These are phyloP conservation scores for Crotalus viridis DNA, from an alignment of 2,113 vertebrate genomes.

Conservation along the genomic window DNA sequence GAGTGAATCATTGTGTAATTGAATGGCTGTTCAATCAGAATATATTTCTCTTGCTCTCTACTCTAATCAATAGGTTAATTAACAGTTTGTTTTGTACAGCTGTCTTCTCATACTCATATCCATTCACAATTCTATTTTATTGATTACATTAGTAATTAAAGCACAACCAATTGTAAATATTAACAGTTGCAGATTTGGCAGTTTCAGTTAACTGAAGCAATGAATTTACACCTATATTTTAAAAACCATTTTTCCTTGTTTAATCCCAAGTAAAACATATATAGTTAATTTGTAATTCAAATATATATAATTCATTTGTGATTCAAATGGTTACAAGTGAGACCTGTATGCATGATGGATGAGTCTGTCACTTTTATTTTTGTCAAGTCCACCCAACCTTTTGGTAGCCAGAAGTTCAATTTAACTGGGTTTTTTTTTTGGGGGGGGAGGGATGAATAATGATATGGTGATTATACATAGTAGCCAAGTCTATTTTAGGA, in stretches of 20 bases:
- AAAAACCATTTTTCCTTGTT: constrained; percentile 65
- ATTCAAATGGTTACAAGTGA: not conserved
- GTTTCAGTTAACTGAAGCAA: constrained; percentile 51
- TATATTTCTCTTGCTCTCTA: constrained; percentile 38
- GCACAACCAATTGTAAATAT: constrained; percentile 59
- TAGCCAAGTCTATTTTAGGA: not conserved
- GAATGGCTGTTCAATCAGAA: constrained; percentile 39
- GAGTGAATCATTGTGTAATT: constrained; percentile 41
- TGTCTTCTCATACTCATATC: constrained; percentile 19
- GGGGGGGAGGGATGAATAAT: not conserved
- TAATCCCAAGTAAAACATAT: constrained; percentile 43
- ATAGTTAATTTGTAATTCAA: not conserved
- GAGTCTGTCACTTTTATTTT: not conserved
- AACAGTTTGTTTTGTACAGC: constrained; percentile 46
- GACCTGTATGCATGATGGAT: not conserved
- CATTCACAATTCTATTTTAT: constrained; percentile 48
- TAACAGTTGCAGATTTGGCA: constrained; percentile 49
- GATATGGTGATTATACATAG: not conserved
- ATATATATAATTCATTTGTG: not conserved
- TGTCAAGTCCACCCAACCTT: not conserved
- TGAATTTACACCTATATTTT: constrained; percentile 38
- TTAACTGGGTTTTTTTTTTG: not conserved
- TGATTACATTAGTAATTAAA: constrained; percentile 64
- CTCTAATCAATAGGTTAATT: constrained; percentile 56
- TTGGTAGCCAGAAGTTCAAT: not conserved